phyloP scores from a whole-genome alignment of 2,797 vertebrate genomes.

The Simalia tracyae region DNA sequence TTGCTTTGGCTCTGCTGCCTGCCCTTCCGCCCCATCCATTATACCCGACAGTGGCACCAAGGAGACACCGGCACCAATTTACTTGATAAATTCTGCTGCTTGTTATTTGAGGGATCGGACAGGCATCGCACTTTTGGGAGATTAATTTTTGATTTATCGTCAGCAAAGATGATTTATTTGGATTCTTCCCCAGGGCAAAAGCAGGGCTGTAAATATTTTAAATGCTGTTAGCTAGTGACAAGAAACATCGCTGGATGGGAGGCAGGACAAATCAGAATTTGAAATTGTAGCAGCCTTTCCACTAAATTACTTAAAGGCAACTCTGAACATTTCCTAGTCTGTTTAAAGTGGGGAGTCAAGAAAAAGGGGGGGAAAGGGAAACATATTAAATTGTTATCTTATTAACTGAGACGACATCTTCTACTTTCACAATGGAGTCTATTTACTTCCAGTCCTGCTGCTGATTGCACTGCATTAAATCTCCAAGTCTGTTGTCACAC shows the following conservation, averaged over 20 bases:
- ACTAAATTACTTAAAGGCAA: constrained; percentile 65
- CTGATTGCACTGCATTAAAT: constrained; percentile 41
- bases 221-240: constrained; percentile 69
- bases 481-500: constrained; percentile 19
- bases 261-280: constrained; percentile 61
- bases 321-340: constrained; percentile 46
- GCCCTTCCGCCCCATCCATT: constrained; percentile 47
- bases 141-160: constrained; percentile 82
- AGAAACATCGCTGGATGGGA: constrained; percentile 64
- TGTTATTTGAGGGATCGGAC: constrained; percentile 70
- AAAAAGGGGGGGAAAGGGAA: constrained; percentile 18
- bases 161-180: constrained; percentile 73
- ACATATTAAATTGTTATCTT: constrained; percentile 60
- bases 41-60: background rate
- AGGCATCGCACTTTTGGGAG: constrained; percentile 68
- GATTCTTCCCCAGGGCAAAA: constrained; percentile 67
- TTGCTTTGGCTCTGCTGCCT: constrained; percentile 21
- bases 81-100: constrained; percentile 68
- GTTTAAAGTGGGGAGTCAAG: constrained; percentile 39
- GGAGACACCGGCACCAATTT: constrained; percentile 49
- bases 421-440: constrained; percentile 51
- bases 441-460: constrained; percentile 36
- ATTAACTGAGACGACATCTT: constrained; percentile 60
- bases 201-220: constrained; percentile 73
- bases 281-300: constrained; percentile 61